Evolutionary conservation across 2,888 invertebrate genomes (phyloP).

Genomic region (Lasioglossum marginatum): DNA sequence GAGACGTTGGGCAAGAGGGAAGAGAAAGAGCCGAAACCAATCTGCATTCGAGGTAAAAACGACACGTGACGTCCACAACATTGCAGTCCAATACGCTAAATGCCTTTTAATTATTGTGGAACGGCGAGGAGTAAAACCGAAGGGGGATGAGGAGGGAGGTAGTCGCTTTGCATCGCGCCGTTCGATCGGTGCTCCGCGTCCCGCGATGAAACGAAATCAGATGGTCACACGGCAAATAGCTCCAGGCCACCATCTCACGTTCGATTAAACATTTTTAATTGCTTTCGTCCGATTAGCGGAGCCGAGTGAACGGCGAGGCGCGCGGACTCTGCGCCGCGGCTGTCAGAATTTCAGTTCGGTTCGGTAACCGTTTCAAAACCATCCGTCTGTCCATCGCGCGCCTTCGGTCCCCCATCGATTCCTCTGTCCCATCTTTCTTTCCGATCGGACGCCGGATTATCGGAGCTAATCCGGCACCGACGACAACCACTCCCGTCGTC

Average conservation of each 20-base stretch:
- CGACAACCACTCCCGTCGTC: conserved; percentile 35
- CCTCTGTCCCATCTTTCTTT: conserved; percentile 16
- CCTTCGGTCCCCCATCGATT: conserved; percentile 21
- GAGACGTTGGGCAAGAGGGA: neutral
- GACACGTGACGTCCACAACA: neutral
- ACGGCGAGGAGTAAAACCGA: conserved; percentile 4
- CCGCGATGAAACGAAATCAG: conserved; percentile 46
- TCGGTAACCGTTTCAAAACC: conserved; percentile 40
- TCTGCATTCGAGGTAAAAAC: neutral
- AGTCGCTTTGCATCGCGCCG: neutral
- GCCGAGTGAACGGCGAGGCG: conserved; percentile 42
- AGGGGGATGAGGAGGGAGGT: neutral
- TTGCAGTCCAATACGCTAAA: conserved; percentile 25
- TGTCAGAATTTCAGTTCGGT: conserved; percentile 46
- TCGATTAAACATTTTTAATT: conserved; percentile 74
- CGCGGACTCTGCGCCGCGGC: conserved; percentile 19
- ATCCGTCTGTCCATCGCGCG: conserved; percentile 19
- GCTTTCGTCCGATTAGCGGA: conserved; percentile 66
- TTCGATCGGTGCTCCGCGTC: conserved; percentile 28
- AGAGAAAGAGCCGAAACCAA: neutral
- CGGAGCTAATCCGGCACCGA: conserved; percentile 59
- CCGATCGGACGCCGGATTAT: conserved; percentile 51
- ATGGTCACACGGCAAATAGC: conserved; percentile 29
- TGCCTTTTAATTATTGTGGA: conserved; percentile 38
- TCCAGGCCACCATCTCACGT: conserved; percentile 60